Evolutionary conservation across 2,113 vertebrate species (phyloP).

Genomic region (Triplophysa dalaica): DNA sequence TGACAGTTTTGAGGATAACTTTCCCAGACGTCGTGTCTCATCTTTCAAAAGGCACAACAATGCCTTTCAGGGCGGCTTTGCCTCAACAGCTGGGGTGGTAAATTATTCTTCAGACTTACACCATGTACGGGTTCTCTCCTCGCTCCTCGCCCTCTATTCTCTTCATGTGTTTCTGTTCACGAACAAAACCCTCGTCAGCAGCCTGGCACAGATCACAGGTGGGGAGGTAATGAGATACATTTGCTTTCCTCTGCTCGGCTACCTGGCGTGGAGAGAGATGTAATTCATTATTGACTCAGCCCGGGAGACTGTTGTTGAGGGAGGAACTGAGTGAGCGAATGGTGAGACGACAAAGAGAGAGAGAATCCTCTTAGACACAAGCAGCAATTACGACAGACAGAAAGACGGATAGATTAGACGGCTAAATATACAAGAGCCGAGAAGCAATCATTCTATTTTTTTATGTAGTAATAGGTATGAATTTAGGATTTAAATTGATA

Average conservation of each 20-base stretch:
- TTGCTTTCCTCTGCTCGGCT: slow-evolving; percentile 61
- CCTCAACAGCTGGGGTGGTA: slow-evolving; percentile 46
- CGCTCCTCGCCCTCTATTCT: slow-evolving; percentile 38
- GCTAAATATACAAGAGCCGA: background rate
- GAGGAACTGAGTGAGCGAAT: background rate
- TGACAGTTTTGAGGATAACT: slow-evolving; percentile 29
- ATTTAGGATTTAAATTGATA: too few relatives aligned
- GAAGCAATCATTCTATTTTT: too few relatives aligned
- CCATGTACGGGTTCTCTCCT: slow-evolving; percentile 30
- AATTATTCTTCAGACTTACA: slow-evolving; percentile 59
- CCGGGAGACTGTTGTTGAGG: slow-evolving; percentile 41
- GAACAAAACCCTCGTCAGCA: slow-evolving; percentile 69
- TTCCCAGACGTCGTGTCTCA: slow-evolving; percentile 17
- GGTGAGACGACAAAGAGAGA: background rate
- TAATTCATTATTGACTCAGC: slow-evolving; percentile 70
- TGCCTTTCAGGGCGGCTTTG: slow-evolving; percentile 25
- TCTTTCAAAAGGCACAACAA: slow-evolving; percentile 29
- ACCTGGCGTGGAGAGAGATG: slow-evolving; percentile 65
- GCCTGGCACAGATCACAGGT: slow-evolving; percentile 66
- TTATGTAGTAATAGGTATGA: too few relatives aligned
- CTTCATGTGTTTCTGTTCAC: slow-evolving; percentile 42
- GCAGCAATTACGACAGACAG: background rate
- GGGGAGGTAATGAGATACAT: slow-evolving; percentile 67
- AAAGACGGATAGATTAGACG: background rate
- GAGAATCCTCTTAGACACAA: background rate